Conservation (phyloP, 2,888 invertebrate genomes). For the Euclidia mi region DNA sequence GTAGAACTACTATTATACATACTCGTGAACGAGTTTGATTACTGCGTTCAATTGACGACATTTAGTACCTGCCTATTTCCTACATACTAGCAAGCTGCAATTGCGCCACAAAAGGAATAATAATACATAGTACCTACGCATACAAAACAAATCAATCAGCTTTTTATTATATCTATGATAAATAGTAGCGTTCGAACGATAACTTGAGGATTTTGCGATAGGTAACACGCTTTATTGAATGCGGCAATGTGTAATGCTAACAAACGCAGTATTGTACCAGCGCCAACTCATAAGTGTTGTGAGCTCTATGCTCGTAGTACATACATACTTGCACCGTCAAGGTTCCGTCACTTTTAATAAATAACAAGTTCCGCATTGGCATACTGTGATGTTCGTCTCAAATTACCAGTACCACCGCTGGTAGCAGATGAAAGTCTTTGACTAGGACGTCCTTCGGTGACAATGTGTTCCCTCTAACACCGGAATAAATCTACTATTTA, state of each 20-base stretch:
- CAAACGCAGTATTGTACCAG: conserved; percentile 57
- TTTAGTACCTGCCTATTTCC: background rate
- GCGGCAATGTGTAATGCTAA: conserved; percentile 31
- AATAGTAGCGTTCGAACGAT: conserved; percentile 13
- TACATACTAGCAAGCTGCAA: background rate
- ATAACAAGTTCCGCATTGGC: conserved; percentile 11
- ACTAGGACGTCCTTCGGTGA: no score
- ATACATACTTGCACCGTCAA: conserved; percentile 31
- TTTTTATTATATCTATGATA: conserved; percentile 12
- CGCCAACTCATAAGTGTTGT: conserved; percentile 44
- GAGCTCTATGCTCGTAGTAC: conserved; percentile 21
- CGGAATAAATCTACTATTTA: no score
- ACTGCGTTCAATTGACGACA: background rate
- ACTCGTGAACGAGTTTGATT: background rate
- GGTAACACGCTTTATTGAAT: conserved; percentile 37
- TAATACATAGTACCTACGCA: conserved; percentile 7
- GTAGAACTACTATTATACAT: no score
- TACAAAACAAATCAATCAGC: conserved; percentile 26
- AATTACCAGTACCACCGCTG: no score
- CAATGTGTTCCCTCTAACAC: no score
- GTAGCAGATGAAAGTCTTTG: no score
- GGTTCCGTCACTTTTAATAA: conserved; percentile 37
- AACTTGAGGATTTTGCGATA: conserved; percentile 16
- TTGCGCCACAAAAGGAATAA: conserved; percentile 3
- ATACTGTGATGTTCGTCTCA: background rate